Base-by-base conservation (phyloP, 2,113 vertebrate genomes). In the Hoplias malabaricus region DNA sequence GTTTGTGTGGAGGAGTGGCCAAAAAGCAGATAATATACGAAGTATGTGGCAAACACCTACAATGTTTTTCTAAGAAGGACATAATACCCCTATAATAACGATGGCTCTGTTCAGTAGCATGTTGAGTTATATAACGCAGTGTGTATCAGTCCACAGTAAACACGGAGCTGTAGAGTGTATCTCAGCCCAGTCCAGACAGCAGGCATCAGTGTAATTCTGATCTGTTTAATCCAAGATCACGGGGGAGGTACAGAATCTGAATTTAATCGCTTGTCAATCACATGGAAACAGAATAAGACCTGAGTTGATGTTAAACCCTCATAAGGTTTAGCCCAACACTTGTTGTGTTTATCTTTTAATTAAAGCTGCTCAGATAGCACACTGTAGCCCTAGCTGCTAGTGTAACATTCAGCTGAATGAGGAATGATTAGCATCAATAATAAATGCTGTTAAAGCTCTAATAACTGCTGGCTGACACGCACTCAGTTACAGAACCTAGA, bases 281-380 rank as follows among this genome's bases (percentile, higher is more conserved):
- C 77, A 77, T 76, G 84, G 85, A 88, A 86, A 54, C 61, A 66
- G 73, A 84, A 83, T 40, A 38, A 21, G 10, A 50, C 31, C 34
- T 77, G 42, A 57, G 82, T 73, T 65, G 74, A 66, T 71, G 80
- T 70, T 84, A 84, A 88, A 84, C 80, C 67, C 68, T 56, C 29
- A 53, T 78, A 19, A 21, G 33, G 59, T 77, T 77, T 40, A 61
- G 27, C 46, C 65, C 53, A 75, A 82, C 74, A 71, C 59, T 31
- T 81, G 83, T 70, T 77, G 73, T 85, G 82, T 90, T 88, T 90
- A 89, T 90, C 88, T 88, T 89, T 90, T 89, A 87, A 90, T 89
- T 89, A 88, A 87, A 87, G 57, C 78, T 71, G 66, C 74, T 80
- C 59, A 69, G 71, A 87, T 80, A 68, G 40, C 56, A 80, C 59